A percentile compares a stretch with the other conserved stretches of the same genome.
phyloP scores from a whole-genome alignment of 2,113 vertebrate species.

The Egretta garzetta region DNA sequence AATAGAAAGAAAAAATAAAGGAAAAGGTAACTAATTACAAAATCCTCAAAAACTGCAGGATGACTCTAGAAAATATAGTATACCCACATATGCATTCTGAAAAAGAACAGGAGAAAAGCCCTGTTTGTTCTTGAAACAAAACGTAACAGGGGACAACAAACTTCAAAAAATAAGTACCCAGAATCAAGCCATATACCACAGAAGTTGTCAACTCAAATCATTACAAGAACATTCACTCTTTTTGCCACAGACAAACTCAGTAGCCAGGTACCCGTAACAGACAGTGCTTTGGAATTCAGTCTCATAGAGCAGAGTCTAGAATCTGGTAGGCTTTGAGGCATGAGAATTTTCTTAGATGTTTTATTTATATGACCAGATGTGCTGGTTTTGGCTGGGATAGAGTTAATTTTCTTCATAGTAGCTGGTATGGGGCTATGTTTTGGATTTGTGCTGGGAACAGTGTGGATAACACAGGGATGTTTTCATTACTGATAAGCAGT shows the following conservation, averaged over 20 bases:
- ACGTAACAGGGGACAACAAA: background rate
- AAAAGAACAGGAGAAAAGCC: background rate
- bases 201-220: background rate
- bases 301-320: background rate
- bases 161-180: background rate
- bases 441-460: no score
- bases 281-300: background rate
- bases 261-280: background rate
- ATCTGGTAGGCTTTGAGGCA: background rate
- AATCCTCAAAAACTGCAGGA: background rate
- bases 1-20: background rate
- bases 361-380: background rate
- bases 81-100: background rate
- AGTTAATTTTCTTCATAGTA: no score
- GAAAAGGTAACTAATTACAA: background rate
- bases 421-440: no score
- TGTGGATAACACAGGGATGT: no score
- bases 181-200: background rate
- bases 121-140: background rate
- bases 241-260: background rate
- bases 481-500: no score
- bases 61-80: background rate
- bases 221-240: background rate
- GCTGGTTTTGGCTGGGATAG: no score
- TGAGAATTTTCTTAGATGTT: background rate